phyloP scores from a whole-genome alignment of 2,797 vertebrate species.

The Yasuhikotakia modesta region DNA sequence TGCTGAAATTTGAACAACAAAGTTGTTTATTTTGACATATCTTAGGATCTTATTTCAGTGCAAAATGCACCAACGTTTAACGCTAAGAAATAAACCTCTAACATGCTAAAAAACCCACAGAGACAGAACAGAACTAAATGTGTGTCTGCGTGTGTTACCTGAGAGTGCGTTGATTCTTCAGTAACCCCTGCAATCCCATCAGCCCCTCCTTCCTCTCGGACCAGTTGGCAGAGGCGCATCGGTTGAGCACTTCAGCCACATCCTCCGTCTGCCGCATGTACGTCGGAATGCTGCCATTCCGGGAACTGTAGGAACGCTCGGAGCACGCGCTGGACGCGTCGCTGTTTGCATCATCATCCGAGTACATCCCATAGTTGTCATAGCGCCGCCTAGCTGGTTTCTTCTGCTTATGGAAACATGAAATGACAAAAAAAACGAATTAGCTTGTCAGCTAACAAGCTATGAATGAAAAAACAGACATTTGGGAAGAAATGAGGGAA shows the following conservation, averaged over 20 bases:
- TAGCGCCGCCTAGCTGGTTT: constrained; percentile 92
- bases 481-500: not conserved
- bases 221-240: constrained; percentile 96
- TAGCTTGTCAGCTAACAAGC: not conserved
- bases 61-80: no score
- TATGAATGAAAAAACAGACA: not conserved
- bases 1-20: no score
- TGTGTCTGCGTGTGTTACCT: constrained; percentile 73
- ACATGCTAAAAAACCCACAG: not conserved
- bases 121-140: not conserved
- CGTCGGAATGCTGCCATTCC: constrained; percentile 91
- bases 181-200: constrained; percentile 87
- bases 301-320: constrained; percentile 92
- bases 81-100: no score
- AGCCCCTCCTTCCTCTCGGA: constrained; percentile 96
- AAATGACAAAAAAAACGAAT: constrained; percentile 34
- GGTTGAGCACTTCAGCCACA: constrained; percentile 94
- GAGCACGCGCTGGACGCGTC: constrained; percentile 96
- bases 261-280: constrained; percentile 98
- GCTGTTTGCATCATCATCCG: constrained; percentile 95
- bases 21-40: no score
- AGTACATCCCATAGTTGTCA: constrained; percentile 92
- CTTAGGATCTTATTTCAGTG: no score
- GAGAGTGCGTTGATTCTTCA: constrained; percentile 93
- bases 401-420: constrained; percentile 75